phyloP scores from a whole-genome alignment of 2,888 invertebrate species.

The Meganola albula region DNA sequence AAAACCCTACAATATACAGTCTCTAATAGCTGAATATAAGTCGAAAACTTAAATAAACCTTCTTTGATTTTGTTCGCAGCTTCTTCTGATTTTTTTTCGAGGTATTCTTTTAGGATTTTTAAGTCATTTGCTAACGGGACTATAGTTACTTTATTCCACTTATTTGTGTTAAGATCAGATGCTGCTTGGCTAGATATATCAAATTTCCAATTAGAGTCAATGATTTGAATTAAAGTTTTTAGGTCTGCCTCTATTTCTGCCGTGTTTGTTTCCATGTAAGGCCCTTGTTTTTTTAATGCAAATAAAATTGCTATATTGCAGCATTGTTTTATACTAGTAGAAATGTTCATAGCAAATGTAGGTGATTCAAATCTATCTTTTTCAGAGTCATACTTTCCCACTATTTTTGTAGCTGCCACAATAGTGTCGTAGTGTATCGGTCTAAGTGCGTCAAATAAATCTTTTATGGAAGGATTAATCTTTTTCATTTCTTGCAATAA shows the following conservation, averaged over 20 bases:
- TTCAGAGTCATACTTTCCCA: slow-evolving; percentile 20
- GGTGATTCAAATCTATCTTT: slow-evolving; percentile 23
- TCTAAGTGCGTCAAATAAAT: slow-evolving; percentile 19
- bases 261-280: slow-evolving; percentile 19
- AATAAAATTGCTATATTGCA: slow-evolving; percentile 29
- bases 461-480: slow-evolving; percentile 15
- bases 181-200: slow-evolving; percentile 28
- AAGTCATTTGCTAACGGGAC: slow-evolving; percentile 25
- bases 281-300: slow-evolving; percentile 21
- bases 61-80: slow-evolving; percentile 23
- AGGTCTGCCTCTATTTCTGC: slow-evolving; percentile 20
- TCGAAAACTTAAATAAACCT: slow-evolving; percentile 15
- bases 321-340: slow-evolving; percentile 29
- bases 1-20: slow-evolving; percentile 28
- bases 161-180: slow-evolving; percentile 25
- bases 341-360: slow-evolving; percentile 29
- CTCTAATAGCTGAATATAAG: slow-evolving; percentile 24
- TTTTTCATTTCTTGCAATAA: slow-evolving; percentile 27
- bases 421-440: slow-evolving; percentile 22
- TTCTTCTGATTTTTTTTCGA: slow-evolving; percentile 13
- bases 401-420: slow-evolving; percentile 18
- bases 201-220: slow-evolving; percentile 24
- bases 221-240: slow-evolving; percentile 21
- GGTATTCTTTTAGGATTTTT: slow-evolving; percentile 14
- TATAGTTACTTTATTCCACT: slow-evolving; percentile 28